phyloP scores from a whole-genome alignment of 2,888 invertebrate genomes.

The Hirtodrosophila cameraria region DNA sequence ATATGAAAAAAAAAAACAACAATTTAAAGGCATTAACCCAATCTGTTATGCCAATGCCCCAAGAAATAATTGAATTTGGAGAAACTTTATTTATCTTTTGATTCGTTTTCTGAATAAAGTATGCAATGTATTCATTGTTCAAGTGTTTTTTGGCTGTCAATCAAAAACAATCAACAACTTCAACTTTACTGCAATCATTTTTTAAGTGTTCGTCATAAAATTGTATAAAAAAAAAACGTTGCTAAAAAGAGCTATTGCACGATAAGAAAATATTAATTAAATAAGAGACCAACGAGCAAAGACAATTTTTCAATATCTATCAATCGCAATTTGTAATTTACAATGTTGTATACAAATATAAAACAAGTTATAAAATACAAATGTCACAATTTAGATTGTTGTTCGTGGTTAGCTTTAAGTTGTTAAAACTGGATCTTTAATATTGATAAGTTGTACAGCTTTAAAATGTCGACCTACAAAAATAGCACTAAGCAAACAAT shows the following conservation, averaged over 20 bases:
- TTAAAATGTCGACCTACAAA: too few species aligned
- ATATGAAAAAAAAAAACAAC: neutral
- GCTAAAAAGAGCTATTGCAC: constrained; percentile 5
- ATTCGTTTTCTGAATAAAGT: constrained; percentile 3
- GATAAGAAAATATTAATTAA: constrained; percentile 8
- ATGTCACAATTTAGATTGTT: too few species aligned
- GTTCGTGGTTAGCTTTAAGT: too few species aligned
- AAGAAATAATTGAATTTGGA: constrained; percentile 9
- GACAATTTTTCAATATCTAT: neutral
- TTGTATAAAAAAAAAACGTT: neutral
- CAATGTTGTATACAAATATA: too few species aligned
- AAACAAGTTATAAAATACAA: too few species aligned
- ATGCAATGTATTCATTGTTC: constrained; percentile 12
- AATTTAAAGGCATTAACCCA: constrained; percentile 1
- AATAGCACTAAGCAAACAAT: too few species aligned
- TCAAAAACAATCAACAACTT: constrained; percentile 17
- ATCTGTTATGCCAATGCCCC: constrained; percentile 14
- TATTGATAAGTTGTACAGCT: too few species aligned
- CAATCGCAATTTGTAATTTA: too few species aligned
- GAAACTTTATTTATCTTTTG: constrained; percentile 8
- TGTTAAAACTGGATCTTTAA: too few species aligned
- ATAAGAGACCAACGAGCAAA: neutral
- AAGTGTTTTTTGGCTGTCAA: constrained; percentile 22
- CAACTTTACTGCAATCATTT: constrained; percentile 7
- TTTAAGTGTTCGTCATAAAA: neutral